Percentiles rank a stretch among this genome's conserved stretches.
Conservation (phyloP, 2,888 invertebrate species). For the Drosophila acutilabella region DNA sequence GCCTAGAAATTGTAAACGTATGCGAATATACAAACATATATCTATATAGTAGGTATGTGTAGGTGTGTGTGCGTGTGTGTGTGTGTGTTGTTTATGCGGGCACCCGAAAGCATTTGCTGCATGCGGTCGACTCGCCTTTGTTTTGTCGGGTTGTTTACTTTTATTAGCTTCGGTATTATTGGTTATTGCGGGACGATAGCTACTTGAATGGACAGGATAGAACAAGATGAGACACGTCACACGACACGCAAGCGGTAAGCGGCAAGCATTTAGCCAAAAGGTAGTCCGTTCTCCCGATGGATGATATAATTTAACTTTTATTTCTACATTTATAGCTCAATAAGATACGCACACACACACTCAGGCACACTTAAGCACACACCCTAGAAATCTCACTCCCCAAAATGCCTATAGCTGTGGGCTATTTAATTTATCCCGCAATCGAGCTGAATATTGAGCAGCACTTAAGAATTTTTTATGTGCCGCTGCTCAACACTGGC, state of each 20-base stretch:
- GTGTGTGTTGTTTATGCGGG: constrained; percentile 60
- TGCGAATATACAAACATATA: constrained; percentile 37
- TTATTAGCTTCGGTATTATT: constrained; percentile 77
- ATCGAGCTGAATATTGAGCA: constrained; percentile 58
- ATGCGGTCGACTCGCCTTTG: constrained; percentile 55
- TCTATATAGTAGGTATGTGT: constrained; percentile 39
- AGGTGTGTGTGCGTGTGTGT: constrained; percentile 14
- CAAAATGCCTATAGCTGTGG: neutral
- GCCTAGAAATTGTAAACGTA: constrained; percentile 70
- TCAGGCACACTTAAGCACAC: neutral
- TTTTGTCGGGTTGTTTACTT: constrained; percentile 71
- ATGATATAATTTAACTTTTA: constrained; percentile 76
- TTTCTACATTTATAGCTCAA: constrained; percentile 75
- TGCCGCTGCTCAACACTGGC: constrained; percentile 6
- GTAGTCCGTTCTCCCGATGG: constrained; percentile 35
- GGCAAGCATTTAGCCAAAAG: constrained; percentile 51
- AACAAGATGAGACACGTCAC: constrained; percentile 5
- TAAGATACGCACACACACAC: constrained; percentile 56
- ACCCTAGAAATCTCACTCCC: neutral
- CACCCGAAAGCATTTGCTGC: constrained; percentile 53
- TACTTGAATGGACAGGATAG: constrained; percentile 19
- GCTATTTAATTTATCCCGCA: constrained; percentile 59
- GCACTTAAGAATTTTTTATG: constrained; percentile 52
- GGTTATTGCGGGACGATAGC: constrained; percentile 61
- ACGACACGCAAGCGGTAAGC: neutral